Percentiles rank a stretch among this genome's conserved stretches.
Evolutionary conservation across 2,888 invertebrate species (phyloP).

Genomic region (Xanthia togata): DNA sequence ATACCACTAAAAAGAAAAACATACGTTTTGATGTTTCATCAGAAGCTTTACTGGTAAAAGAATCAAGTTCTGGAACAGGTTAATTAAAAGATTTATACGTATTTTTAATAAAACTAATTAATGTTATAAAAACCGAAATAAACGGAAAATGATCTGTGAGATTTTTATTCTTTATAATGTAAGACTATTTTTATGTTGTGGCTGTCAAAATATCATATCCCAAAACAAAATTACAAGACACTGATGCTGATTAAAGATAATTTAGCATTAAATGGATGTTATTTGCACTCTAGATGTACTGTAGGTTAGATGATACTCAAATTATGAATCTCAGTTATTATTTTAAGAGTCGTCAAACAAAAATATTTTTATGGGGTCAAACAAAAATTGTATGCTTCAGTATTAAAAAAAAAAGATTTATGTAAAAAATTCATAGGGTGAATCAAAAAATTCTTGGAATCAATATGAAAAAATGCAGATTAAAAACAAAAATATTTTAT

Average conservation of each 20-base stretch:
- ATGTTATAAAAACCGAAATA: constrained; percentile 68
- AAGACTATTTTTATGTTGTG: constrained; percentile 41
- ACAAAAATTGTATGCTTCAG: constrained; percentile 24
- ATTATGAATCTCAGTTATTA: constrained; percentile 65
- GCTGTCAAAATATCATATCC: constrained; percentile 36
- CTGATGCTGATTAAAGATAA: constrained; percentile 18
- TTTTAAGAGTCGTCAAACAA: constrained; percentile 60
- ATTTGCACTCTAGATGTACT: constrained; percentile 54
- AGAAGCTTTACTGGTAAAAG: constrained; percentile 81
- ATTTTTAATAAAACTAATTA: constrained; percentile 60
- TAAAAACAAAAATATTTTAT: too few species aligned
- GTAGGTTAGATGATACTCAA: constrained; percentile 58
- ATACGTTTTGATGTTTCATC: constrained; percentile 87
- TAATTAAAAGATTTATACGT: constrained; percentile 66
- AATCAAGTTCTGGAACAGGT: constrained; percentile 77
- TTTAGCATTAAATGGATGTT: constrained; percentile 50
- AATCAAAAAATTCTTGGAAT: too few species aligned
- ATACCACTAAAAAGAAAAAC: constrained; percentile 83
- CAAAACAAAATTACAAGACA: constrained; percentile 26
- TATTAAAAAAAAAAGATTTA: constrained; percentile 39
- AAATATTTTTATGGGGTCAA: constrained; percentile 47
- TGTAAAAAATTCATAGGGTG: not conserved
- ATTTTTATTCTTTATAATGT: constrained; percentile 64
- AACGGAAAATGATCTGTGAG: constrained; percentile 60
- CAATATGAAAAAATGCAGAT: too few species aligned